Evolutionary conservation across 2,888 invertebrate species (phyloP).

Genomic region (Stenurella melanura): DNA sequence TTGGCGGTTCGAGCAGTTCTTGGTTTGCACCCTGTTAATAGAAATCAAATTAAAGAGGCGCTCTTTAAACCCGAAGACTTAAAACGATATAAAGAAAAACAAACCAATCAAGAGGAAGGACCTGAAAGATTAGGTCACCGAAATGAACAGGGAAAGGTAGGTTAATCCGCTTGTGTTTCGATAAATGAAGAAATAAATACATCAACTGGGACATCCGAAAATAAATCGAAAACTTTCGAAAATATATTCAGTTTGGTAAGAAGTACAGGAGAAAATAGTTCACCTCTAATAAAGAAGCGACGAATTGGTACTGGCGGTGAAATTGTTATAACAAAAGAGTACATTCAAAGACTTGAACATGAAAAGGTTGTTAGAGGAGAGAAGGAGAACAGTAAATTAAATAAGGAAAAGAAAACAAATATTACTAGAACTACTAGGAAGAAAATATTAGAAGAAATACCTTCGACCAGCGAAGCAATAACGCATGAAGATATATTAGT

Average conservation of each 20-base stretch:
- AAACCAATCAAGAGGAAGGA: neutral
- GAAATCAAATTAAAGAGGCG: neutral
- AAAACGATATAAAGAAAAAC: neutral
- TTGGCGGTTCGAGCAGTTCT: conserved; percentile 22
- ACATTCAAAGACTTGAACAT: neutral
- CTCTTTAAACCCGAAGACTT: neutral
- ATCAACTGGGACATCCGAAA: neutral
- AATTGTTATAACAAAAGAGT: neutral
- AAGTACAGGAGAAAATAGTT: neutral
- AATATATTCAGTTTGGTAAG: neutral
- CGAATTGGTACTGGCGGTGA: neutral
- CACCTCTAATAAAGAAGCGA: neutral
- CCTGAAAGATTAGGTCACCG: neutral
- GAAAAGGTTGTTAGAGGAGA: neutral
- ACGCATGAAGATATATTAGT: neutral
- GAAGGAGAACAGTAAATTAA: neutral
- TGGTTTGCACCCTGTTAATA: neutral
- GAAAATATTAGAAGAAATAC: neutral
- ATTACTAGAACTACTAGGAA: neutral
- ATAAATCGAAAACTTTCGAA: neutral
- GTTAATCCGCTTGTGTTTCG: neutral
- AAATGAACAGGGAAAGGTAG: neutral
- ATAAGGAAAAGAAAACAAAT: neutral
- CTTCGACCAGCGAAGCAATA: neutral
- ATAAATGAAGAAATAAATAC: neutral